Percentiles rank a stretch among this genome's conserved stretches.
phyloP scores from a whole-genome alignment of 1,140 invertebrate species.

The Atta cephalotes region DNA sequence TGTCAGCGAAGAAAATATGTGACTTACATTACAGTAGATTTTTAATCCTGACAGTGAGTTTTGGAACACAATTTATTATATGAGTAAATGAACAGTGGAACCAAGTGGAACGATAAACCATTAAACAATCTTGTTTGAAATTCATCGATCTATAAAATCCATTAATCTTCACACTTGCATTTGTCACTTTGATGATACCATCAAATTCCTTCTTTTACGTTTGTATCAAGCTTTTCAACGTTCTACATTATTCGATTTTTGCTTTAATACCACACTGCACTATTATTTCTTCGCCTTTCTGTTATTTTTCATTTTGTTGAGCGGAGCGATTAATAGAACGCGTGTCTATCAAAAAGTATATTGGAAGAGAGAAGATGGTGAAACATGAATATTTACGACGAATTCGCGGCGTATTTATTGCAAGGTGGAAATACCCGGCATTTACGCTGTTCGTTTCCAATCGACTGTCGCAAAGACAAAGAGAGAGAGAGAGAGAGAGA shows the following conservation, averaged over 20 bases:
- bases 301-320: not conserved
- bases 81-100: not conserved
- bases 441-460: constrained; percentile 50
- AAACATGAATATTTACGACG: constrained; percentile 55
- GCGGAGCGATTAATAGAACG: constrained; percentile 38
- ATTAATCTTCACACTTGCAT: not conserved
- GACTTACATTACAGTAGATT: too few species aligned
- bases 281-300: constrained; percentile 26
- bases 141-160: not conserved
- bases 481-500: not conserved
- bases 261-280: not conserved
- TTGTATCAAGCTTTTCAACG: not conserved
- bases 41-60: too few species aligned
- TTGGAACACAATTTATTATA: too few species aligned
- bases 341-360: constrained; percentile 40
- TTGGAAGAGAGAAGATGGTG: not conserved
- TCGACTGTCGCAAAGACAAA: constrained; percentile 56
- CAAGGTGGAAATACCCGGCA: constrained; percentile 26
- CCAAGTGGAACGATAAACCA: not conserved
- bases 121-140: not conserved
- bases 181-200: not conserved
- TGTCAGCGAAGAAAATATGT: too few species aligned
- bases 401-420: constrained; percentile 56
- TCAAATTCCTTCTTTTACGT: not conserved
- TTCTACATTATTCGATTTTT: not conserved